Evolutionary conservation across 2,888 invertebrate genomes (phyloP), one percentile per base, ranked within the genome.

Genomic region (Drosophila dives): DNA sequence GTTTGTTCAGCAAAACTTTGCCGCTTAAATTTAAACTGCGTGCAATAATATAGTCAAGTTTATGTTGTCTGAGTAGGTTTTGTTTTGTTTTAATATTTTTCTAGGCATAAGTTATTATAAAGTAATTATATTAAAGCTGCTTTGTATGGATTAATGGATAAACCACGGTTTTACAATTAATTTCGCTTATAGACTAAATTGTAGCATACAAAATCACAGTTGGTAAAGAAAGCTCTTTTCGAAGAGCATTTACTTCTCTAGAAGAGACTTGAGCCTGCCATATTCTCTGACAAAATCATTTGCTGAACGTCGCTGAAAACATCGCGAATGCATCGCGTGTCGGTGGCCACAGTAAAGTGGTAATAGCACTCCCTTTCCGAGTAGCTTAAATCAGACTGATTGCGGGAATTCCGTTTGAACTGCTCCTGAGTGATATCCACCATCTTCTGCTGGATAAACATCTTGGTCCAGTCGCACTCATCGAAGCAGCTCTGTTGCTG

Each of bases 231-330:
- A 62, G 51, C 61, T 59, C 64, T 55, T 70, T 62, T 23, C 49
- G 75, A 40, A 64, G 72, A 60, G 55, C 54, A 45, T 58, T 53
- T 8, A 49, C 59, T 59, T 64, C 42, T 50, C 59, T 88, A 83
- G 65, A 78, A 67, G 58, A 93, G 83, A 0, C 94, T 94, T 26
- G 94, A 93, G 63, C 93, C 93, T 23, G 90, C 93, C 20, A 95
- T 91, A 81, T 92, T 93, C 56, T 92, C 92, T 34, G 91, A 91
- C 7, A 96, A 91, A 81, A 96, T 95, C 93, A 95, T 95, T 84
- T 95, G 94, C 81, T 96, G 96, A 0, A 96, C 95, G 90, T 96
- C 96, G n/a, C 95, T 93, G 92, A 96, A 96, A 0, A 96, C 96
- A 7, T 94, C 94, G 34, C 95, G 94, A 12, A 96, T 95, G 90